These are phyloP conservation scores for Artibeus jamaicensis DNA, from an alignment of 2,797 vertebrate genomes.

Conservation along the genomic window DNA sequence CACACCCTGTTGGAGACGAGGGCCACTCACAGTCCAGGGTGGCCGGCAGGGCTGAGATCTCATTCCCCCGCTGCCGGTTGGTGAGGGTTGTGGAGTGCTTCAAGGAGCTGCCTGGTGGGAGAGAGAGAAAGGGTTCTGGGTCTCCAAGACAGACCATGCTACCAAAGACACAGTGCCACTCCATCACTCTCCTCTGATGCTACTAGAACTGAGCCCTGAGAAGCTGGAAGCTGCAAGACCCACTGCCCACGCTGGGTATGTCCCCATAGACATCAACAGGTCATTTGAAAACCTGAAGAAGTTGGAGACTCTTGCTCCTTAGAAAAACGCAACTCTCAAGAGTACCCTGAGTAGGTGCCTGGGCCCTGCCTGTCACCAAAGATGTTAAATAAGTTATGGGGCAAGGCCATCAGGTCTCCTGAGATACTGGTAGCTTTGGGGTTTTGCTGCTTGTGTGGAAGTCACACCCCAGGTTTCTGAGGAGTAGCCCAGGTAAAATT, in stretches of 20 bases:
- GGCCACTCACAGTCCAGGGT: conserved; percentile 92
- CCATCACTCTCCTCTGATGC: not conserved
- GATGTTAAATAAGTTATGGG: not conserved
- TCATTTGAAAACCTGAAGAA: not conserved
- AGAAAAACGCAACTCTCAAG: not conserved
- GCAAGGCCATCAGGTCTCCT: not conserved
- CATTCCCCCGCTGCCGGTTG: conserved; percentile 96
- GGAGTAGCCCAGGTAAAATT: not conserved
- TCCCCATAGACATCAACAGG: not conserved
- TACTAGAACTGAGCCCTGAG: not conserved
- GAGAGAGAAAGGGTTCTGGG: not conserved
- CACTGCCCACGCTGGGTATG: not conserved
- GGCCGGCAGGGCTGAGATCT: conserved; percentile 91
- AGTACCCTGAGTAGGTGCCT: not conserved
- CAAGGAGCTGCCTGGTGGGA: conserved; percentile 75
- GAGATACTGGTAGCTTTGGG: not conserved
- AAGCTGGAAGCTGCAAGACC: not conserved
- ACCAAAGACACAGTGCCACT: not conserved
- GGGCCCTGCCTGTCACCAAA: not conserved
- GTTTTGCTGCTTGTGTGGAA: not conserved
- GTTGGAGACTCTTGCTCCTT: not conserved
- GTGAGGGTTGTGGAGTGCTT: conserved; percentile 94
- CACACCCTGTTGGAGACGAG: not conserved
- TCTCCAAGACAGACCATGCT: not conserved
- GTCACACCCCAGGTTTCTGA: not conserved